A percentile compares a stretch with the other conserved stretches of the same genome.
Evolutionary conservation across 2,797 vertebrate species (phyloP).

Genomic region (Rallus crepitans): DNA sequence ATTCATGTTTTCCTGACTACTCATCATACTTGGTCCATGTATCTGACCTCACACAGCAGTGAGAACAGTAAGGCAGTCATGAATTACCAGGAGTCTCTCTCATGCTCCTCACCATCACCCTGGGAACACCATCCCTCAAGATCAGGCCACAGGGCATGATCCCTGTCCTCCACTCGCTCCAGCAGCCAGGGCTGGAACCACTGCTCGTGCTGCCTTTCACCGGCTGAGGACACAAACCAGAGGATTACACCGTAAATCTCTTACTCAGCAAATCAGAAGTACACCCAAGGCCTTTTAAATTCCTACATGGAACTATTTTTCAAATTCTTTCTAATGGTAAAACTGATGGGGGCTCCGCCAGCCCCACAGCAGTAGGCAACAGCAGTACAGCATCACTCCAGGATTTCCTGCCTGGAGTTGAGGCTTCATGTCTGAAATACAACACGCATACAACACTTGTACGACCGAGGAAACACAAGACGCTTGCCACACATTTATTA

Average conservation of each 20-base stretch:
- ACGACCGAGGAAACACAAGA: slow-evolving; percentile 20
- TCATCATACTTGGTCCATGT: background rate
- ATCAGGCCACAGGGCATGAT: background rate
- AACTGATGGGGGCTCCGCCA: background rate
- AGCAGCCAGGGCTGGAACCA: background rate
- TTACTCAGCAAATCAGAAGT: background rate
- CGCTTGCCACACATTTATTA: slow-evolving; percentile 50
- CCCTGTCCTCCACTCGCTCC: background rate
- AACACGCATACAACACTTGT: slow-evolving; percentile 1
- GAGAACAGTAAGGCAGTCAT: background rate
- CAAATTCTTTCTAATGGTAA: background rate
- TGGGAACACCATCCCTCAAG: background rate
- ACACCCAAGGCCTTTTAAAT: background rate
- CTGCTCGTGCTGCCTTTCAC: background rate
- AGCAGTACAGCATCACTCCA: background rate
- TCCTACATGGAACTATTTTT: background rate
- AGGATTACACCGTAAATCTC: background rate
- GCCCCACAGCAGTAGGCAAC: background rate
- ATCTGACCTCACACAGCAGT: background rate
- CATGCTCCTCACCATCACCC: background rate
- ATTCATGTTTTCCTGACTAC: background rate
- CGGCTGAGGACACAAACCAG: background rate
- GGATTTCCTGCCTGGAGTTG: slow-evolving; percentile 57
- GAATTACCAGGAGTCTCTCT: background rate
- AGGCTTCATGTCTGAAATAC: slow-evolving; percentile 52